Evolutionary conservation across 2,113 vertebrate species (phyloP).

Genomic region (Promerops cafer): DNA sequence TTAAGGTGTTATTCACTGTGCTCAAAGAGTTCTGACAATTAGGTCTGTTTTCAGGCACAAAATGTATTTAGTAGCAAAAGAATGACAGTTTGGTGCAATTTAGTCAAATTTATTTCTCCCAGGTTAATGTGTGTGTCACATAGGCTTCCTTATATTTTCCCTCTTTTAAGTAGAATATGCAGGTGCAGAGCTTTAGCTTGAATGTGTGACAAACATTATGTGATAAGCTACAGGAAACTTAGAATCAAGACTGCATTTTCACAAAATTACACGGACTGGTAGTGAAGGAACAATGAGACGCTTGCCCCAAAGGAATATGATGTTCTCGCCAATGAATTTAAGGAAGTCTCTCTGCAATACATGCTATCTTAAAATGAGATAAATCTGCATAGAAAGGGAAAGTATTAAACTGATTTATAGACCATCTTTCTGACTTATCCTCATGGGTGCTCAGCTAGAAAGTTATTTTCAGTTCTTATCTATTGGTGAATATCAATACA

Average conservation of each 20-base stretch:
- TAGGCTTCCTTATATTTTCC: neutral
- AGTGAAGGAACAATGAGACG: neutral
- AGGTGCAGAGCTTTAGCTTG: neutral
- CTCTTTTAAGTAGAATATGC: neutral
- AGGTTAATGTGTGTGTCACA: neutral
- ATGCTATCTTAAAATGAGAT: slow-evolving; percentile 28
- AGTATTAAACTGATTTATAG: slow-evolving; percentile 38
- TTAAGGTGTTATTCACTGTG: slow-evolving; percentile 32
- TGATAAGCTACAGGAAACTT: neutral
- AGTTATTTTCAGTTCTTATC: neutral
- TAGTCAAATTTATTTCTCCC: neutral
- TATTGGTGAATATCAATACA: neutral
- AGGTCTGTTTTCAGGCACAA: neutral
- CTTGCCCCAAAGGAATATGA: neutral
- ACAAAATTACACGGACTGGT: neutral
- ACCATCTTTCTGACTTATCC: neutral
- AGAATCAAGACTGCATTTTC: neutral
- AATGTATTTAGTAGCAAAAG: neutral
- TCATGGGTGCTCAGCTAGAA: neutral
- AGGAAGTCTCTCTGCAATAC: neutral
- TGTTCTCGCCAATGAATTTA: neutral
- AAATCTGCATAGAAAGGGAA: slow-evolving; percentile 14
- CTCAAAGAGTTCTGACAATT: neutral
- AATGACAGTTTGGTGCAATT: neutral
- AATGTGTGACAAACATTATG: neutral